These are phyloP conservation scores for Heliocidaris tuberculata DNA, from an alignment of 35 echinoderm and acorn worm genomes.

Conservation along the genomic window DNA sequence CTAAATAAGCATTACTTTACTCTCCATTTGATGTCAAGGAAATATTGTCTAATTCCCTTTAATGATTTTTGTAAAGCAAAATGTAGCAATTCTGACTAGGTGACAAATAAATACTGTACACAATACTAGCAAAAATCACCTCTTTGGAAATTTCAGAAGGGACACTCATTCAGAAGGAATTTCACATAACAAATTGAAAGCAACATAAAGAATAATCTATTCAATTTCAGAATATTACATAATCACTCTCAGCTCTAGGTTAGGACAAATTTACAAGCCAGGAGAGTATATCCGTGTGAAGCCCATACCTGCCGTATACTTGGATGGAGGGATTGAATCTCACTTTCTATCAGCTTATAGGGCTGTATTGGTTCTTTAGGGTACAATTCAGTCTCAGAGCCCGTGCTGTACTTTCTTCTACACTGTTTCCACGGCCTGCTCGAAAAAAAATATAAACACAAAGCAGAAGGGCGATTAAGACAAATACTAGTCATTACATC, in stretches of 20 bases:
- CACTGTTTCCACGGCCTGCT: not conserved
- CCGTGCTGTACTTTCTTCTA: not conserved
- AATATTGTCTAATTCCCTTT: too few relatives aligned
- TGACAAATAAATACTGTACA: too few relatives aligned
- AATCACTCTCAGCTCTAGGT: not conserved
- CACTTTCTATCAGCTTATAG: conserved; percentile 5
- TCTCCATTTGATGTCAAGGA: too few relatives aligned
- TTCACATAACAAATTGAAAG: too few relatives aligned
- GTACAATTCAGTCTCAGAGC: not conserved
- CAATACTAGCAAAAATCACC: too few relatives aligned
- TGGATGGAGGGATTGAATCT: conserved; percentile 22
- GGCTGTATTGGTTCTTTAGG: conserved; percentile 33
- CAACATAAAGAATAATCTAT: not conserved
- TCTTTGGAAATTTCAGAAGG: too few relatives aligned
- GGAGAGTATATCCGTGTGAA: not conserved
- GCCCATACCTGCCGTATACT: conserved; percentile 42
- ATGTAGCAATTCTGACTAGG: not conserved
- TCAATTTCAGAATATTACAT: not conserved
- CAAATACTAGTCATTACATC: not conserved
- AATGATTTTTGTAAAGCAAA: not conserved
- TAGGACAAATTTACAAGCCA: not conserved
- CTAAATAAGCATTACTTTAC: too few relatives aligned
- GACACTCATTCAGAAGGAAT: too few relatives aligned
- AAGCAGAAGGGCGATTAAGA: not conserved
- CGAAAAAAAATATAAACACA: not conserved